Evolutionary conservation across 2,113 vertebrate species (phyloP).

Genomic region (Azemiops feae): DNA sequence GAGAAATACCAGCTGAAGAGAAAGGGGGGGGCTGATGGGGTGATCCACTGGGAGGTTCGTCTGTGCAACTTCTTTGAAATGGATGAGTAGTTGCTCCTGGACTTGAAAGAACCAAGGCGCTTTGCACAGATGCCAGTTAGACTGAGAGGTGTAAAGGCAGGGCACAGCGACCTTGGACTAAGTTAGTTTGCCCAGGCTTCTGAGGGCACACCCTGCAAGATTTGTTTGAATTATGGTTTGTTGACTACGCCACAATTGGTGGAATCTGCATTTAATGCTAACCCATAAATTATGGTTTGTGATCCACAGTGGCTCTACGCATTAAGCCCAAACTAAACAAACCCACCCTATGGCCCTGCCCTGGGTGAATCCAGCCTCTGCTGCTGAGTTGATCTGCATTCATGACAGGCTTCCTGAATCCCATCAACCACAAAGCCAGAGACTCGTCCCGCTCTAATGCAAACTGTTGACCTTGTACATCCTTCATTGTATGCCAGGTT

Average conservation of each 20-base stretch:
- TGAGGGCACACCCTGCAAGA: background rate
- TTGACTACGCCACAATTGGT: background rate
- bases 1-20: conserved; percentile 55
- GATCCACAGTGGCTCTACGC: background rate
- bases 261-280: background rate
- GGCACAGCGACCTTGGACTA: background rate
- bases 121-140: background rate
- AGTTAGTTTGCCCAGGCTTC: background rate
- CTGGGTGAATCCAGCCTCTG: background rate
- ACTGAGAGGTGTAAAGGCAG: background rate
- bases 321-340: background rate
- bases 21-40: background rate
- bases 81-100: background rate
- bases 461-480: background rate
- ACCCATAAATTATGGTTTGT: background rate
- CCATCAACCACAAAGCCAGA: background rate
- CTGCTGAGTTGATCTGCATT: background rate
- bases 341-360: background rate
- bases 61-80: background rate
- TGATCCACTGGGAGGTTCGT: background rate
- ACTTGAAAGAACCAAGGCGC: background rate
- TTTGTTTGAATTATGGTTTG: background rate
- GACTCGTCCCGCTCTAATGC: background rate
- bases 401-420: background rate
- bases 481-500: background rate